Conservation (phyloP, 2,113 vertebrate genomes). For the Tringa solitaria region DNA sequence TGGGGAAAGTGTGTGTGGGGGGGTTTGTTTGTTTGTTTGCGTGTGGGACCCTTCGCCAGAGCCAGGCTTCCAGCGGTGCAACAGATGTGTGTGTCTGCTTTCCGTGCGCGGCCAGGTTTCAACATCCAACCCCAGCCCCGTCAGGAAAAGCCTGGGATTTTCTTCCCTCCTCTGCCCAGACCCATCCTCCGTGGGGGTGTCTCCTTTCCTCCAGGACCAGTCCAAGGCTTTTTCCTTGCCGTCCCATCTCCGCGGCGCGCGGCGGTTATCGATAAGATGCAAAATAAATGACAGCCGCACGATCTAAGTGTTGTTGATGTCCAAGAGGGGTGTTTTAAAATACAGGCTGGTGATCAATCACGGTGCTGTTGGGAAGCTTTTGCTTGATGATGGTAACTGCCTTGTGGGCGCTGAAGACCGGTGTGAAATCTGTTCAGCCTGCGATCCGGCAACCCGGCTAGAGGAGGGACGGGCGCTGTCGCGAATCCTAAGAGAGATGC, state of each 20-base stretch:
- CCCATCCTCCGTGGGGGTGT: neutral
- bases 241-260: neutral
- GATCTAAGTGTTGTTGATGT: neutral
- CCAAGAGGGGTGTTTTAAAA: neutral
- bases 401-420: neutral
- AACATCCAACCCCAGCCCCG: neutral
- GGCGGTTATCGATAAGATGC: neutral
- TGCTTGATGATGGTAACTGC: neutral
- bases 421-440: neutral
- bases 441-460: neutral
- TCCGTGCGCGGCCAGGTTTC: neutral
- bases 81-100: slow-evolving; percentile 61
- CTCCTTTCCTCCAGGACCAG: neutral
- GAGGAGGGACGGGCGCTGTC: neutral
- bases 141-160: neutral
- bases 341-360: neutral
- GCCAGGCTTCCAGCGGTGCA: slow-evolving; percentile 17
- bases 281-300: neutral
- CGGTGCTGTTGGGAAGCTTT: neutral
- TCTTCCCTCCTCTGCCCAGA: neutral
- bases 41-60: neutral
- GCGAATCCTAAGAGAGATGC: neutral
- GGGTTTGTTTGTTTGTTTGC: neutral
- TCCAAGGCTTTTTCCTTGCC: neutral
- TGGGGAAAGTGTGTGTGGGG: neutral